Percentiles rank a stretch among this genome's conserved stretches.
These are phyloP conservation scores for Leucoma salicis DNA, from an alignment of 2,888 invertebrate species.

Conservation along the genomic window DNA sequence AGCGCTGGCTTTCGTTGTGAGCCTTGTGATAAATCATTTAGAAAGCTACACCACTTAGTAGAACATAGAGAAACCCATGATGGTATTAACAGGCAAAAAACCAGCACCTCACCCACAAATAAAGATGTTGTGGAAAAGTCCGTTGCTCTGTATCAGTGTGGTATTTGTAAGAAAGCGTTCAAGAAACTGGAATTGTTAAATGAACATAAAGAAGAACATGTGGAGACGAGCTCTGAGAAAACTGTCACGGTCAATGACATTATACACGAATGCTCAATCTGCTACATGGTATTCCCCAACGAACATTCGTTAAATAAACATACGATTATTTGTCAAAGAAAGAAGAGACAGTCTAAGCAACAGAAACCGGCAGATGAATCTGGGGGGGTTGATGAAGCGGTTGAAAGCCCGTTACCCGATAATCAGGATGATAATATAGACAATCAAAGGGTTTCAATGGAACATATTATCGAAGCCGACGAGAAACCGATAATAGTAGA, in stretches of 20 bases:
- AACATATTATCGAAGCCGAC: conserved; percentile 22
- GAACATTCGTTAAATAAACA: conserved; percentile 76
- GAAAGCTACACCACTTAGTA: conserved; percentile 75
- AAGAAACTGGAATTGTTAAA: conserved; percentile 69
- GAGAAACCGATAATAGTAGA: conserved; percentile 23
- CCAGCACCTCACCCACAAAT: conserved; percentile 24
- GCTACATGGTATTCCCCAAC: conserved; percentile 80
- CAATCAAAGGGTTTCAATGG: conserved; percentile 22
- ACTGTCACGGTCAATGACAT: conserved; percentile 73
- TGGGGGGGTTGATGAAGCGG: conserved; percentile 20
- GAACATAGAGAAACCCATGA: conserved; percentile 77
- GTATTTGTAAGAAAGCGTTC: conserved; percentile 72
- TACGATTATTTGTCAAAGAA: conserved; percentile 62
- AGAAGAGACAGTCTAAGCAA: conserved; percentile 64
- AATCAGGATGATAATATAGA: conserved; percentile 21
- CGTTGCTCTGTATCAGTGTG: conserved; percentile 56
- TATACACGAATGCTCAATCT: conserved; percentile 76
- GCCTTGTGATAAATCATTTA: conserved; percentile 76
- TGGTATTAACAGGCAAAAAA: conserved; percentile 64
- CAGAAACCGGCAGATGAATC: conserved; percentile 22
- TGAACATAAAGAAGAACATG: conserved; percentile 75
- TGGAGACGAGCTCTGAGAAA: conserved; percentile 67
- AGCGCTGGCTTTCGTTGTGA: conserved; percentile 75
- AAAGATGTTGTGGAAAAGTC: conserved; percentile 40
- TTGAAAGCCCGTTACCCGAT: conserved; percentile 14